These are phyloP conservation scores for Acanthornis magna DNA, from an alignment of 2,797 vertebrate species.

Conservation along the genomic window DNA sequence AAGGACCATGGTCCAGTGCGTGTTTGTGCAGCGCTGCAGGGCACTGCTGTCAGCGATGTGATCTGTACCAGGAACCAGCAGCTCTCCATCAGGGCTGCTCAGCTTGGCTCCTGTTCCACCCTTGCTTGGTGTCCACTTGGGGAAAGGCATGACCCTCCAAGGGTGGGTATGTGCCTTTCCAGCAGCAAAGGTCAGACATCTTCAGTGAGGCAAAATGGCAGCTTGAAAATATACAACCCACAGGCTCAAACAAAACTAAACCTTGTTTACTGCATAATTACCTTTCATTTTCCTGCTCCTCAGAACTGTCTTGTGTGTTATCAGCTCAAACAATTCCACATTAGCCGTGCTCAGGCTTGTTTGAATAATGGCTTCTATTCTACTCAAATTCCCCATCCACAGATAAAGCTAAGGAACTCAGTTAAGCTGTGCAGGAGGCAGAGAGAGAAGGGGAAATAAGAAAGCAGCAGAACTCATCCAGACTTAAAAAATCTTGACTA, in stretches of 20 bases:
- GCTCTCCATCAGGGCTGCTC: neutral
- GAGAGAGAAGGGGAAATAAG: neutral
- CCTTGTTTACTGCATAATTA: neutral
- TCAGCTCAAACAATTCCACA: neutral
- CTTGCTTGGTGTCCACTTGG: no score
- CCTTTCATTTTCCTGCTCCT: neutral
- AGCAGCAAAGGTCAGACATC: fast-evolving
- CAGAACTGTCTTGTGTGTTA: neutral
- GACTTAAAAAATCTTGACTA: neutral
- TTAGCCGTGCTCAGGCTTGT: neutral
- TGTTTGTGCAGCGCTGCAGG: neutral
- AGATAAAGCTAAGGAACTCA: neutral
- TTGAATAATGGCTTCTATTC: neutral
- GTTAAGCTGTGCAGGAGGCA: neutral
- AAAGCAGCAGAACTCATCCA: neutral
- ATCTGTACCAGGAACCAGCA: neutral
- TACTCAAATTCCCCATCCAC: neutral
- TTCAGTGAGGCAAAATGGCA: neutral
- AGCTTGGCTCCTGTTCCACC: neutral
- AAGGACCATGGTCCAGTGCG: neutral
- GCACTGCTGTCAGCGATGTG: neutral
- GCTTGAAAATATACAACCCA: neutral
- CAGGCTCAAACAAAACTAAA: neutral
- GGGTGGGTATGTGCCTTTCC: neutral
- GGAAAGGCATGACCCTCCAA: fast-evolving